Conservation (phyloP, 2,888 invertebrate species). For the Melangyna quadrimaculata region DNA sequence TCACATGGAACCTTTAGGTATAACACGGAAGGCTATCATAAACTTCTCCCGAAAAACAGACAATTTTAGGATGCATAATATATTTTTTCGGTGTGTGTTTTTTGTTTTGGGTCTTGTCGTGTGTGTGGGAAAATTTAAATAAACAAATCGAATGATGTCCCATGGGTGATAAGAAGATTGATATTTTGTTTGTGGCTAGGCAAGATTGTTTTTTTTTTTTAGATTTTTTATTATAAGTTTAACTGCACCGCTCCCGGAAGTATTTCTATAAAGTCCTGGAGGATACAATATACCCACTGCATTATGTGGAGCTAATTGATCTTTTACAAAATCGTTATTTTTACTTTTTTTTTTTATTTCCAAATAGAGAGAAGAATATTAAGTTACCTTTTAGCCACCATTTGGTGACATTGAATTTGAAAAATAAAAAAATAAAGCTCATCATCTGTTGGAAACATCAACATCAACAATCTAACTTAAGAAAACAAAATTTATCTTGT, state of each 20-base stretch:
- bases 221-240: neutral
- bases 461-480: neutral
- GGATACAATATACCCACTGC: neutral
- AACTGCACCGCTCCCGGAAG: neutral
- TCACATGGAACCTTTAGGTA: neutral
- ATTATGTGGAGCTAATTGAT: neutral
- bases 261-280: neutral
- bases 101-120: neutral
- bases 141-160: conserved; percentile 38
- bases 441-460: conserved; percentile 7
- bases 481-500: neutral
- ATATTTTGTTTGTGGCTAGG: conserved; percentile 49
- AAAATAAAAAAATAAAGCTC: conserved; percentile 10
- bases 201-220: conserved; percentile 21
- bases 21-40: conserved; percentile 1
- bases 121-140: conserved; percentile 25
- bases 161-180: conserved; percentile 38
- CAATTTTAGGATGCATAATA: neutral
- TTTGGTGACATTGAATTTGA: neutral
- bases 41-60: conserved; percentile 1
- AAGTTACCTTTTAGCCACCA: neutral
- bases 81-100: neutral
- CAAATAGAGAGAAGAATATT: neutral
- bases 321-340: neutral
- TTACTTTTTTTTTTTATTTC: neutral